These are phyloP conservation scores for Hirudinaria manillensis DNA, from an alignment of 2,888 invertebrate genomes.

Conservation along the genomic window DNA sequence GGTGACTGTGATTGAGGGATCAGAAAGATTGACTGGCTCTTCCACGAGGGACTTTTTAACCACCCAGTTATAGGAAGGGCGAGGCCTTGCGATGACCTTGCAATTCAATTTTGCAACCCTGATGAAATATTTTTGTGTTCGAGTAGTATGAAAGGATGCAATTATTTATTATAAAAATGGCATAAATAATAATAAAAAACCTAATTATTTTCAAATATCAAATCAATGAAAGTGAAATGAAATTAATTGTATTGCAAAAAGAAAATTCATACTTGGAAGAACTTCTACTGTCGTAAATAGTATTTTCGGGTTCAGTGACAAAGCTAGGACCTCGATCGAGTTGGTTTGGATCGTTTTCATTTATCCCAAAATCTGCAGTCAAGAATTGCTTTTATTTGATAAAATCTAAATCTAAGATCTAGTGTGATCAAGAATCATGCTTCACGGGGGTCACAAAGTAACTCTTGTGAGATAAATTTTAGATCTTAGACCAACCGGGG, in stretches of 20 bases:
- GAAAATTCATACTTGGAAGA: neutral
- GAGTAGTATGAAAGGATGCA: too few relatives aligned
- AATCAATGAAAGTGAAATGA: too few relatives aligned
- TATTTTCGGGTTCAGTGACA: slow-evolving; percentile 35
- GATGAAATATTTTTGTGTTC: slow-evolving; percentile 3
- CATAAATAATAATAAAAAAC: too few relatives aligned
- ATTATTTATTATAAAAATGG: too few relatives aligned
- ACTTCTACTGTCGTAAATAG: slow-evolving; percentile 44
- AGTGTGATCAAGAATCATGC: neutral
- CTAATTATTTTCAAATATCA: too few relatives aligned
- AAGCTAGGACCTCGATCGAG: slow-evolving; percentile 37
- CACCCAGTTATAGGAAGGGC: slow-evolving; percentile 43
- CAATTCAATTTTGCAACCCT: slow-evolving; percentile 47
- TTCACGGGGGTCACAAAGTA: too few relatives aligned
- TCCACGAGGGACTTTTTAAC: slow-evolving; percentile 6
- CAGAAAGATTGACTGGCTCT: slow-evolving; percentile 19
- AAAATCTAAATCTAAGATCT: neutral
- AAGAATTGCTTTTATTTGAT: neutral
- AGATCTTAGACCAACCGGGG: too few relatives aligned
- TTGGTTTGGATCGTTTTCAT: slow-evolving; percentile 35
- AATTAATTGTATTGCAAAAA: neutral
- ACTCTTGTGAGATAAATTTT: too few relatives aligned
- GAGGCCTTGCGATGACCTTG: slow-evolving; percentile 42
- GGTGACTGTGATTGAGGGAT: slow-evolving; percentile 43
- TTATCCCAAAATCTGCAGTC: slow-evolving; percentile 37